phyloP scores from a whole-genome alignment of 1,140 invertebrate genomes.

The Ostrea edulis region DNA sequence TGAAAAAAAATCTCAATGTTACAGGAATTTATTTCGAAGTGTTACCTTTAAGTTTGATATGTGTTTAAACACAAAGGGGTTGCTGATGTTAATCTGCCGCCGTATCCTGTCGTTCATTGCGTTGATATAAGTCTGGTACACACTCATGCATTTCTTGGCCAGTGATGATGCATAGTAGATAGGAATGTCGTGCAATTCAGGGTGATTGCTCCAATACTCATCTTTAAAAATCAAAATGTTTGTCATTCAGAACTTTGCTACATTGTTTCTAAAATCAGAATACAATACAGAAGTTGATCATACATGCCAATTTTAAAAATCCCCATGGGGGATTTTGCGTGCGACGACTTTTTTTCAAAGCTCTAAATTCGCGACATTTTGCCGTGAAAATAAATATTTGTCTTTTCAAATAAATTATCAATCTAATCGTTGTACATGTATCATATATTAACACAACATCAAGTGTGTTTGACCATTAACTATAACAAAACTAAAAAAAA shows the following conservation, averaged over 20 bases:
- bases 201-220: constrained; percentile 99
- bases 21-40: too few species aligned
- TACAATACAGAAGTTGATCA: not conserved
- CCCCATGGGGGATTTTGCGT: too few species aligned
- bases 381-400: too few species aligned
- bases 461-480: too few species aligned
- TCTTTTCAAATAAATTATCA: too few species aligned
- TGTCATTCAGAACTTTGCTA: not conserved
- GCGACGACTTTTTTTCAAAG: too few species aligned
- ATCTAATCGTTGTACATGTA: too few species aligned
- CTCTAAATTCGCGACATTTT: too few species aligned
- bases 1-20: too few species aligned
- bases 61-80: constrained; percentile 99
- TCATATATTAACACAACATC: too few species aligned
- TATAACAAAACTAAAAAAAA: too few species aligned
- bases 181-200: constrained; percentile 98
- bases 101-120: constrained; percentile 99
- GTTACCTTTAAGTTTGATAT: constrained; percentile 97
- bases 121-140: constrained; percentile 99
- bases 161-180: constrained; percentile 99
- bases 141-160: constrained; percentile 99
- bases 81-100: constrained; percentile 97
- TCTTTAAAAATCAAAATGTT: constrained; percentile 81
- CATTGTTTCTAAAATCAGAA: not conserved
- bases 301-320: too few species aligned